Conservation (phyloP, 2,888 invertebrate genomes). For the Pyrrhosoma nymphula region DNA sequence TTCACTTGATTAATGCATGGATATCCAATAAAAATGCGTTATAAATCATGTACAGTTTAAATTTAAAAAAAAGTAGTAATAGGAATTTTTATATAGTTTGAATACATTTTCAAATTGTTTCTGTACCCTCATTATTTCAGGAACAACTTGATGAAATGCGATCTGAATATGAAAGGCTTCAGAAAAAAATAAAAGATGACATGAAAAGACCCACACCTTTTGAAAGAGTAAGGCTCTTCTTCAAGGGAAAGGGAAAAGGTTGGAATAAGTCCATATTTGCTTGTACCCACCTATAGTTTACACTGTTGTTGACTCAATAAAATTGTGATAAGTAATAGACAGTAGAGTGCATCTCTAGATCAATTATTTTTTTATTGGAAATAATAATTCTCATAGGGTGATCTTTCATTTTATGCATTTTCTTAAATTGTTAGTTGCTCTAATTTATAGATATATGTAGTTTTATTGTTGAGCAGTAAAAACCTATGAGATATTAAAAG, state of each 20-base stretch:
- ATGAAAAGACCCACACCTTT: slow-evolving; percentile 90
- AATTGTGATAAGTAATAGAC: neutral
- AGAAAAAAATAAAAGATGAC: slow-evolving; percentile 87
- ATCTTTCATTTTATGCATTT: no score
- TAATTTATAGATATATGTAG: no score
- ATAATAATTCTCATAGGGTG: no score
- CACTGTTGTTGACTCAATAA: neutral
- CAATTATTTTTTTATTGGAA: no score
- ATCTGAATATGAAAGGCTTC: slow-evolving; percentile 90
- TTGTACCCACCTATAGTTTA: neutral
- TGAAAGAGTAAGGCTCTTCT: slow-evolving; percentile 88
- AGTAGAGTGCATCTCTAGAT: neutral
- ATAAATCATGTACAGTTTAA: no score
- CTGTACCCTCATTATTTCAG: slow-evolving; percentile 77
- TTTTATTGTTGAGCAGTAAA: no score
- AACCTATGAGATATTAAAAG: no score
- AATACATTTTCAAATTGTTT: neutral
- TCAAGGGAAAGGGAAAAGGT: slow-evolving; percentile 80
- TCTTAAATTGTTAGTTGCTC: no score
- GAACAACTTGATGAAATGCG: slow-evolving; percentile 90
- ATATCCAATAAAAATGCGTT: no score
- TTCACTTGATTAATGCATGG: neutral
- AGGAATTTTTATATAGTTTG: no score
- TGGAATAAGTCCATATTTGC: neutral
- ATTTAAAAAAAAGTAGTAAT: no score